Base-by-base conservation (phyloP, 2,113 vertebrate genomes). In the Mus pahari region DNA sequence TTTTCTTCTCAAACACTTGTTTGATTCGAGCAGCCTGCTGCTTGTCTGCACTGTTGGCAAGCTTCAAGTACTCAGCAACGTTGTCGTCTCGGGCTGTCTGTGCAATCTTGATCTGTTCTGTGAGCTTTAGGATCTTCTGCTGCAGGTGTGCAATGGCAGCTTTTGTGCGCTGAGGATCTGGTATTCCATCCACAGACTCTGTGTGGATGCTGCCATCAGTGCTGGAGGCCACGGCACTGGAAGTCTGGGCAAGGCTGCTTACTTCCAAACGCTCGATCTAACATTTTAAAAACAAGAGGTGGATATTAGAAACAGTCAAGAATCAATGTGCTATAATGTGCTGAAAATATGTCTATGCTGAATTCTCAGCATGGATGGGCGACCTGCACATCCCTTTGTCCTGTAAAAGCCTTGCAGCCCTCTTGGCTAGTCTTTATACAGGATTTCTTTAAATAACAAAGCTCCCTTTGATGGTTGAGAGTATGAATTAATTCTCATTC, bases 1-100 rank as follows among this genome's bases (percentile, higher is more conserved):
- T 99, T 95, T 99, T 99, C 98, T 99, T 99, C 98, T 99, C 99
- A 97, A 99, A 99, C 78, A 99, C 99, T 98, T 99, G 99, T 97
- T 99, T 99, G 97, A 99, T 99, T 39, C 99, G 99, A 86, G 99
- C 98, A 2, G 99, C 99, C 98, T 99, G 99, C 96, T 99, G 99
- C 94, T 99, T 99, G 98, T 99, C 99, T 0, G 99, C 99, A 2
- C 99, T 99, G 98, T 99, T 99, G 96, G 99, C 99, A 96, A 99
- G 98, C 96, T 99, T 99, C 97, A 99, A 98, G 97, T 99, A 99
- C 96, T 99, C 99, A 0, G 99, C 99, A 53, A 99, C 99, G 0
- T 99, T 99, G 97, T 99, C 99, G 1, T 99, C 99, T 5, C 99
- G 98, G 71, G 99, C 99, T 0, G 99, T 99, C 98, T 99, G 99